Conservation (phyloP, 2,113 vertebrate species). For the Oryzias javanicus region DNA sequence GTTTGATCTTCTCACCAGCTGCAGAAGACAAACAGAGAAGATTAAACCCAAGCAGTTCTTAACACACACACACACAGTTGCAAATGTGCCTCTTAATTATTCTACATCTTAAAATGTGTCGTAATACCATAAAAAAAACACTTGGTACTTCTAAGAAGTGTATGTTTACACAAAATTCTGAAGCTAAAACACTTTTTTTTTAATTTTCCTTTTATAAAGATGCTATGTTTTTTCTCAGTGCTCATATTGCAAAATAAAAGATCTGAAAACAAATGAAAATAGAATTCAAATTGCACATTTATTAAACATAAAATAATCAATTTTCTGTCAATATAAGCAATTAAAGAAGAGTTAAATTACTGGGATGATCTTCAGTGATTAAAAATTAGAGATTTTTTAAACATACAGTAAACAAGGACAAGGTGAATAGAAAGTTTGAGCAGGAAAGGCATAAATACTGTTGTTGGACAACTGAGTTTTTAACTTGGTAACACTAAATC, state of each 20-base stretch:
- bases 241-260: background rate
- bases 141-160: background rate
- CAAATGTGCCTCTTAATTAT: too few relatives aligned
- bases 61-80: too few relatives aligned
- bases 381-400: conserved; percentile 10
- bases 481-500: too few relatives aligned
- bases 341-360: conserved; percentile 9
- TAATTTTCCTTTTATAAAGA: conserved; percentile 19
- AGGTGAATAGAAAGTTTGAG: conserved; percentile 6
- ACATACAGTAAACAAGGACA: conserved; percentile 3
- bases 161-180: conserved; percentile 44
- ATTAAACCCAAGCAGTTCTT: background rate
- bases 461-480: conserved; percentile 1
- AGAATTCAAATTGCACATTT: background rate
- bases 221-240: background rate
- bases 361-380: background rate
- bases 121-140: background rate
- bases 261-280: background rate
- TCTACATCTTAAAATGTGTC: background rate
- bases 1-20: conserved; percentile 4
- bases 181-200: conserved; percentile 25
- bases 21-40: conserved; percentile 9
- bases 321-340: background rate
- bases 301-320: conserved; percentile 17
- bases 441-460: background rate